Percentiles rank a stretch among this genome's conserved stretches.
phyloP scores from a whole-genome alignment of 1,140 invertebrate genomes.

The Bombus balteatus region DNA sequence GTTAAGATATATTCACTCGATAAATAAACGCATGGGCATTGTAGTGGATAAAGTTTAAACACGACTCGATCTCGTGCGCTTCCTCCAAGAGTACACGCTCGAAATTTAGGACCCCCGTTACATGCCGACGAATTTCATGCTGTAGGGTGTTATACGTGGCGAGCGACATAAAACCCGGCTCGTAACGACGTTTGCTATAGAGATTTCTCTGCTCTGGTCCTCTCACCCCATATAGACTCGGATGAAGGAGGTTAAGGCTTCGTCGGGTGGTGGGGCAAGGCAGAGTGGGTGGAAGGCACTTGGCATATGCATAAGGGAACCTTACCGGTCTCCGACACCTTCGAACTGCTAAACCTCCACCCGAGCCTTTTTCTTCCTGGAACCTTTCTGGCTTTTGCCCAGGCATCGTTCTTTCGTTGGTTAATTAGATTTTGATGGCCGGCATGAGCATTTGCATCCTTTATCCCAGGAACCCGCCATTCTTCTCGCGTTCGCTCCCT shows the following conservation, averaged over 20 bases:
- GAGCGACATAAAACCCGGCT: constrained; percentile 73
- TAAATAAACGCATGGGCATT: constrained; percentile 29
- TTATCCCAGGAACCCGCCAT: constrained; percentile 72
- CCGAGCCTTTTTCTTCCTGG: constrained; percentile 58
- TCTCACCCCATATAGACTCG: constrained; percentile 53
- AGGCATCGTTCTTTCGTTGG: constrained; percentile 74
- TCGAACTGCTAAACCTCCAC: constrained; percentile 72
- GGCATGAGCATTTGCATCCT: constrained; percentile 80
- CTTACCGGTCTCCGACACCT: constrained; percentile 75
- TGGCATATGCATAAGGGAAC: constrained; percentile 76
- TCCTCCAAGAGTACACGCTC: constrained; percentile 26
- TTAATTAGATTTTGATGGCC: constrained; percentile 82
- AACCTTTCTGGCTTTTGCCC: constrained; percentile 68
- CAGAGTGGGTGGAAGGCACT: constrained; percentile 56
- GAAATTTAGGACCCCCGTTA: constrained; percentile 64
- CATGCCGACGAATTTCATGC: constrained; percentile 63
- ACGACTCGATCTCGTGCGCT: constrained; percentile 40
- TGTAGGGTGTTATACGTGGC: constrained; percentile 69
- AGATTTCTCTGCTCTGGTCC: constrained; percentile 69
- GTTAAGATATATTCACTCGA: constrained; percentile 26
- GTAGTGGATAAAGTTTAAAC: constrained; percentile 31
- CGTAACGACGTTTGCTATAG: constrained; percentile 73
- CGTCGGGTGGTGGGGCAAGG: neutral
- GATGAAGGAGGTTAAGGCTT: constrained; percentile 56
- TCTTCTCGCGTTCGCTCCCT: constrained; percentile 44